Percentiles rank a stretch among this genome's conserved stretches.
These are phyloP conservation scores for Atherinosoma microstoma DNA, from an alignment of 2,797 vertebrate species.

Conservation along the genomic window DNA sequence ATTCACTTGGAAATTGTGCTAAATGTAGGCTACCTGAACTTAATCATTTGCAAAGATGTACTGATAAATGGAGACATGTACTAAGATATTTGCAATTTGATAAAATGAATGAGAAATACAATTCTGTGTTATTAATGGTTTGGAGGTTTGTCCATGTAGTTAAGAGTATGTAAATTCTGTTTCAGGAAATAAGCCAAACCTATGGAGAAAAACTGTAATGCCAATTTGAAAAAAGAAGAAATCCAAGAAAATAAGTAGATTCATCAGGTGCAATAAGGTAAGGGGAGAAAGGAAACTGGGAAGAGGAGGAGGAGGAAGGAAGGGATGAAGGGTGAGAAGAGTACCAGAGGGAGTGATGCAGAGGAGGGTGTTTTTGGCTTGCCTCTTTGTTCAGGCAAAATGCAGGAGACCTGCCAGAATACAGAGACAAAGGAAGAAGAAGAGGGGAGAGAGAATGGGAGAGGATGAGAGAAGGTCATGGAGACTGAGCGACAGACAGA, in stretches of 20 bases:
- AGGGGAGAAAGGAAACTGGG: slow-evolving; percentile 24
- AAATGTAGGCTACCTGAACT: too few species aligned
- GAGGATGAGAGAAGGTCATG: slow-evolving; percentile 67
- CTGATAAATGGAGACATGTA: too few species aligned
- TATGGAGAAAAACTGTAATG: too few species aligned
- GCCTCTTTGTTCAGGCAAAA: slow-evolving; percentile 62
- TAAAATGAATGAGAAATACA: too few species aligned
- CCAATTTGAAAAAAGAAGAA: slow-evolving; percentile 11
- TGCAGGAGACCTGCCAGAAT: slow-evolving; percentile 51
- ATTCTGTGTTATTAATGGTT: too few species aligned
- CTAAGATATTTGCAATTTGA: too few species aligned
- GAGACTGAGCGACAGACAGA: slow-evolving; percentile 37
- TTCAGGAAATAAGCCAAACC: too few species aligned
- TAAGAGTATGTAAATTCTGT: too few species aligned
- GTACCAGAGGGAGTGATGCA: slow-evolving; percentile 45
- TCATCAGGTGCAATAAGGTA: slow-evolving; percentile 6
- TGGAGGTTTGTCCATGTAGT: too few species aligned
- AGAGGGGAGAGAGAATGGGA: slow-evolving; percentile 29
- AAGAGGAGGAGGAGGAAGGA: slow-evolving; percentile 21
- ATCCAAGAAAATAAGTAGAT: slow-evolving; percentile 20
- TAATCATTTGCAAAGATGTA: too few species aligned
- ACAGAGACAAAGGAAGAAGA: slow-evolving; percentile 54
- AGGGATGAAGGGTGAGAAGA: slow-evolving; percentile 41
- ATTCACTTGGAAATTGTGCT: too few species aligned
- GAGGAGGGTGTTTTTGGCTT: slow-evolving; percentile 55